Percentiles rank a stretch among this genome's conserved stretches.
These are phyloP conservation scores for Sebastes variabilis DNA, from an alignment of 2,797 vertebrate species.

Conservation along the genomic window DNA sequence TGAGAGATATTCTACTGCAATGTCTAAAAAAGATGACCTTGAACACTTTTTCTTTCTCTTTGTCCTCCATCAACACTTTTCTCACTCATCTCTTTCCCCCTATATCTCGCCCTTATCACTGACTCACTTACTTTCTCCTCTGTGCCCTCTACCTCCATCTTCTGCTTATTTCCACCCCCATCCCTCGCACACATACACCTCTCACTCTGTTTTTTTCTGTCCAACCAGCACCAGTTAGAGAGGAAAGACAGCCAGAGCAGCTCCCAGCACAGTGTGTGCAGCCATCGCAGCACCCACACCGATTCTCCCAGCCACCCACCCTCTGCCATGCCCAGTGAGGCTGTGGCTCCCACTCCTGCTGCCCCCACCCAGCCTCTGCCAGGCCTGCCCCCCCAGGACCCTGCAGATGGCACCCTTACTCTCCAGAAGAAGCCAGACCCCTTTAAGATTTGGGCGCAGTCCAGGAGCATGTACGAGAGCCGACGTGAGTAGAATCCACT, in stretches of 20 bases:
- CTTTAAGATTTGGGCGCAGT: constrained; percentile 99
- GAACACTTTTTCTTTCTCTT: constrained; percentile 45
- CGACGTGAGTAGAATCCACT: constrained; percentile 89
- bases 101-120: constrained; percentile 36
- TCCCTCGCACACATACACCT: constrained; percentile 15
- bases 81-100: constrained; percentile 37
- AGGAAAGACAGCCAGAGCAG: constrained; percentile 97
- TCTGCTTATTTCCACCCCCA: constrained; percentile 25
- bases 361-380: constrained; percentile 84
- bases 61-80: constrained; percentile 54
- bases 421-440: constrained; percentile 98
- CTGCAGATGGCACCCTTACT: constrained; percentile 87
- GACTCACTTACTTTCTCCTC: constrained; percentile 48
- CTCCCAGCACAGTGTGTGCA: constrained; percentile 94
- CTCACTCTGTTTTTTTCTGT: constrained; percentile 24
- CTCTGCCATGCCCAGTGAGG: constrained; percentile 84
- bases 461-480: constrained; percentile 99
- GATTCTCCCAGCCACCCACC: constrained; percentile 90
- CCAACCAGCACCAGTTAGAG: constrained; percentile 91
- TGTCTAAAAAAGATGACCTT: constrained; percentile 73
- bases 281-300: constrained; percentile 92
- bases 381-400: constrained; percentile 82
- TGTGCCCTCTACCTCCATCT: constrained; percentile 42
- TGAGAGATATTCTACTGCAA: constrained; percentile 37
- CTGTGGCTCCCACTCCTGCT: constrained; percentile 81